Evolutionary conservation across 1,140 invertebrate species (phyloP), one percentile per base, ranked within the genome.

Genomic region (Dreissena polymorpha): DNA sequence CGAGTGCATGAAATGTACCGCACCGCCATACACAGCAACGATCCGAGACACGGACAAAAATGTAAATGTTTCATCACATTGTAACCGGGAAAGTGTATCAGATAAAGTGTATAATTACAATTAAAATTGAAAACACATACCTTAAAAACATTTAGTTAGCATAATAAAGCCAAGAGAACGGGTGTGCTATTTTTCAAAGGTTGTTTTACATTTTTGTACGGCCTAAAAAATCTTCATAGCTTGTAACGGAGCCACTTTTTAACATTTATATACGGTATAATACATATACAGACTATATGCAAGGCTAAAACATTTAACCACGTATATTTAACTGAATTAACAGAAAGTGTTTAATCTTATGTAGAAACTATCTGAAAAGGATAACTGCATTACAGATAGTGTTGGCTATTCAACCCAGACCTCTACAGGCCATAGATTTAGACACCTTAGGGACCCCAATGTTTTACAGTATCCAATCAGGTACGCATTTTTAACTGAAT

Each of bases 371-470:
- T 39, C 8, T 39, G 2, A 39, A 2, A 5, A 39, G 2, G 39
- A 39, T 5, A 39, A 8, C 39, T 39, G 39, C 39, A 39, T 39
- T 39, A 39, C 39, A 39, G 39, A 5, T 39, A 8, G 39, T 39
- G n/a, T 49, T 76, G 39, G 13, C 29, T 13, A 67, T 64, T 21
- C 21, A 16, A 23, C 74, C 74, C 0, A 60, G n/a, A 55, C 8
- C 14, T 0, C 29, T 76, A 18, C 3, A 21, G 6, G 74, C 27
- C 8, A 63, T 39, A 0, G 74, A 76, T 67, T 12, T 51, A 49
- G 74, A 76, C 63, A 76, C 74, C 12, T 64, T 76, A 5, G 63
- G 74, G 13, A 63, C 74, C 7, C 29, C 29, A 14, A 23, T 76
- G 18, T 0, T 50, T 12, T 76, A 51, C 53, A 27, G 51, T 7